phyloP scores from a whole-genome alignment of 2,888 invertebrate species.

The Hydrotaea cyrtoneurina region DNA sequence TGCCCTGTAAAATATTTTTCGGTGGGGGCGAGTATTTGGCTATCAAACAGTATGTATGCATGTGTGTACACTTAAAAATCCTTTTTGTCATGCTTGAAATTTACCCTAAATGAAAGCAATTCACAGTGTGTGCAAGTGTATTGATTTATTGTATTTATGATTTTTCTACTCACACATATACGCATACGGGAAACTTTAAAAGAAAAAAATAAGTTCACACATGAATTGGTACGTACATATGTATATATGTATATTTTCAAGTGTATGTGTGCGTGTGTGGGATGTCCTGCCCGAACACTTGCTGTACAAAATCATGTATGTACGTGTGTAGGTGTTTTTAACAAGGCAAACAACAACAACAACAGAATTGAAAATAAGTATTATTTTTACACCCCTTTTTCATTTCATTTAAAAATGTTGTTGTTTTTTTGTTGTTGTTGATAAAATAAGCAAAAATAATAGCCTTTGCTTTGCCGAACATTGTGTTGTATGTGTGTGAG shows the following conservation, averaged over 20 bases:
- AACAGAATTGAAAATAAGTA: conserved; percentile 56
- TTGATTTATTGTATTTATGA: conserved; percentile 52
- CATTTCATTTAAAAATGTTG: conserved; percentile 56
- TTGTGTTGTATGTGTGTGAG: not conserved
- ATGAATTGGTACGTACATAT: not conserved
- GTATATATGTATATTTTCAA: too few species aligned
- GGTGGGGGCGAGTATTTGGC: not conserved
- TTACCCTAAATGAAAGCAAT: conserved; percentile 31
- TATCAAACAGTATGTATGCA: not conserved
- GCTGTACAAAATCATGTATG: not conserved
- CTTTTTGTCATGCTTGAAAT: conserved; percentile 18
- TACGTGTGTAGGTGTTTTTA: not conserved
- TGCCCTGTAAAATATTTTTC: not conserved
- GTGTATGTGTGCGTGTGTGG: not conserved
- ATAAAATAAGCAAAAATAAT: conserved; percentile 61
- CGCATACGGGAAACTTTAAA: not conserved
- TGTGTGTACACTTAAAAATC: conserved; percentile 32
- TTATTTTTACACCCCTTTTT: conserved; percentile 66
- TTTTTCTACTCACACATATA: not conserved
- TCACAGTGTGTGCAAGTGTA: conserved; percentile 23
- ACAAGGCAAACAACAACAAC: conserved; percentile 5
- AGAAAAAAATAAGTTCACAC: not conserved
- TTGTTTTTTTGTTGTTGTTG: too few species aligned
- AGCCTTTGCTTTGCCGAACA: conserved; percentile 46
- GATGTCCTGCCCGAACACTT: not conserved